Percentiles rank a stretch among this genome's conserved stretches.
Conservation (phyloP, 2,888 invertebrate genomes). For the Drosophila gaucha region DNA sequence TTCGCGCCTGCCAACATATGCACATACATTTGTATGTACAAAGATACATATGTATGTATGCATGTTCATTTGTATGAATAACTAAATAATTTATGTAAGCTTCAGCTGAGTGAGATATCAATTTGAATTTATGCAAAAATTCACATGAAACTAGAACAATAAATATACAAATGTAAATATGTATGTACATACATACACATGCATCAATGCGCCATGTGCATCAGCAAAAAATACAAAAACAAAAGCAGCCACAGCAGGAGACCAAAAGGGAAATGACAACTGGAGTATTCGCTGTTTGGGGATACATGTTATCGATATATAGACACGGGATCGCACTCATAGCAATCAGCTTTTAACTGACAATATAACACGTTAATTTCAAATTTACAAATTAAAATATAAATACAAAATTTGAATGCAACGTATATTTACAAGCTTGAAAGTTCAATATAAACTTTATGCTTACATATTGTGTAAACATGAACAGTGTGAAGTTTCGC, state of each 20-base stretch:
- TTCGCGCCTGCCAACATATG: not conserved
- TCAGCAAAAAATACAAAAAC: not conserved
- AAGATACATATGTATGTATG: not conserved
- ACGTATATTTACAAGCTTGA: not conserved
- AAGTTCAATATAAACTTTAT: not conserved
- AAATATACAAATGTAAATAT: not conserved
- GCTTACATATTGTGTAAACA: not conserved
- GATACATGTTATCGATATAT: slow-evolving; percentile 47
- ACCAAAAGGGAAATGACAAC: slow-evolving; percentile 6
- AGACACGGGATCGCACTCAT: not conserved
- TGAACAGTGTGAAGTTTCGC: not conserved
- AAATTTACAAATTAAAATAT: not conserved
- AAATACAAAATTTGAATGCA: not conserved
- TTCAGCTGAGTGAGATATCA: too few species aligned
- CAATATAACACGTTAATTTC: slow-evolving; percentile 27
- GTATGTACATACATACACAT: not conserved
- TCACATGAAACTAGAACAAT: too few species aligned
- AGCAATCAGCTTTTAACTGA: slow-evolving; percentile 38
- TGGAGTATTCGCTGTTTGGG: not conserved
- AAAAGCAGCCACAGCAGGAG: slow-evolving; percentile 20
- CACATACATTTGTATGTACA: too few species aligned
- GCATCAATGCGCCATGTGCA: slow-evolving; percentile 18
- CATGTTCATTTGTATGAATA: not conserved
- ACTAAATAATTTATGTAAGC: too few species aligned
- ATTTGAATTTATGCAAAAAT: too few species aligned